phyloP scores from a whole-genome alignment of 2,888 invertebrate species.

The Chaitophorus viminalis region DNA sequence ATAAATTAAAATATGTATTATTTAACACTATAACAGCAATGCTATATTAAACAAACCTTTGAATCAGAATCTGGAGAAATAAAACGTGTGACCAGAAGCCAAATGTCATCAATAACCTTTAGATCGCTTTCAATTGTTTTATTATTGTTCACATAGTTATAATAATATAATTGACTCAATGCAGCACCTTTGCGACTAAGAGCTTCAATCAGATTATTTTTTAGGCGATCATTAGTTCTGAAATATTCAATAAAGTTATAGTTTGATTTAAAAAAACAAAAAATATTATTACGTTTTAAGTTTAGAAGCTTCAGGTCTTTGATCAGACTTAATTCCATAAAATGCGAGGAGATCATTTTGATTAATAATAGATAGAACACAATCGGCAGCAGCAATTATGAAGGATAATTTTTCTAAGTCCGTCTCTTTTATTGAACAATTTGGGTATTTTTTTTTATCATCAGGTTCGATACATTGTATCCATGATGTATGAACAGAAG shows the following conservation, averaged over 20 bases:
- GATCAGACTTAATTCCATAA: constrained; percentile 86
- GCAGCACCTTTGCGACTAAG: constrained; percentile 80
- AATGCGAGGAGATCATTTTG: constrained; percentile 82
- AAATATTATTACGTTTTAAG: constrained; percentile 77
- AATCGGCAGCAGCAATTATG: constrained; percentile 71
- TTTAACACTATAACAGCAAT: constrained; percentile 76
- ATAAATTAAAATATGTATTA: constrained; percentile 50
- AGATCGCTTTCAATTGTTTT: constrained; percentile 65
- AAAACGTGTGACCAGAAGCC: constrained; percentile 70
- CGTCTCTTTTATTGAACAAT: constrained; percentile 14
- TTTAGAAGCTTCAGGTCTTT: constrained; percentile 82
- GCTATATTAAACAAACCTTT: constrained; percentile 84
- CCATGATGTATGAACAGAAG: constrained; percentile 48
- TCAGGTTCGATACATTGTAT: constrained; percentile 57
- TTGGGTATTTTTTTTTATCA: constrained; percentile 48
- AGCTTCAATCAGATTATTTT: constrained; percentile 82
- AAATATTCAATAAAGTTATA: constrained; percentile 61
- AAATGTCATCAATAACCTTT: constrained; percentile 72
- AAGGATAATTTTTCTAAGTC: constrained; percentile 35
- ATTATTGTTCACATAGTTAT: constrained; percentile 66
- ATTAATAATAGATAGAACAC: constrained; percentile 79
- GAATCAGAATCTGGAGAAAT: constrained; percentile 68
- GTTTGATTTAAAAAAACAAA: constrained; percentile 28
- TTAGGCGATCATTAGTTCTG: constrained; percentile 87
- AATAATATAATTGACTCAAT: constrained; percentile 73